Base-by-base conservation (phyloP, 2,797 vertebrate species). In the Pogonophryne albipinna region DNA sequence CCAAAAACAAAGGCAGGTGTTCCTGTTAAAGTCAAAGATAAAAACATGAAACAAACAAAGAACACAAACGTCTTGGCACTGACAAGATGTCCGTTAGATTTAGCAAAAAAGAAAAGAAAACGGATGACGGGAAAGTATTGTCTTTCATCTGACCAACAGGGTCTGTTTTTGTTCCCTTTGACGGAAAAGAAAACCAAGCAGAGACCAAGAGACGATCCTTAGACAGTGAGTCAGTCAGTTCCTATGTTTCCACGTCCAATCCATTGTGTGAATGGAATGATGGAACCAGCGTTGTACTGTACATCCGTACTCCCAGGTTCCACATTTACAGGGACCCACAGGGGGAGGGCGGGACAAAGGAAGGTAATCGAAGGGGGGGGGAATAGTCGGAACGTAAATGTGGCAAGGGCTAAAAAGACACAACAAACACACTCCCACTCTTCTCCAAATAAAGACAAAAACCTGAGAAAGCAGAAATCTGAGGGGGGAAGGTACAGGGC, bases 401-500 rank as follows among this genome's bases (percentile, higher is more conserved):
- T 73, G 61, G 31, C 16, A 23, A 66, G 78, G 58, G 69, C 65
- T 66, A 76, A 88, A 27, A 84, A 80, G 74, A 82, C 78, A 81
- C 57, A 38, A 89, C 69, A 82, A 15, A 85, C 49, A 75, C 58
- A 59, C 65, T 57, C 72, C 76, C 44, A 23, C 84, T 84, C 78
- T 50, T 84, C 80, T 80, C 61, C 68, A 84, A 81, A 90, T 72
- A 78, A 87, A 86, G 66, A 84, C 85, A 76, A 87, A 89, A 91
- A 93, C 94, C 93, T 93, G 93, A 94, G 93, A 94, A 94, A 92
- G 93, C 82, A 87, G 91, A 92, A 92, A 87, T 90, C 75, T 82
- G 85, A 87, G 62, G 79, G 88, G 81, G 68, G 79, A 44, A 74
- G 80, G 69, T 58, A 70, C 62, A 58, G 59, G 61, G 71, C 68